phyloP scores from a whole-genome alignment of 2,888 invertebrate species.

The Elmis aenea region DNA sequence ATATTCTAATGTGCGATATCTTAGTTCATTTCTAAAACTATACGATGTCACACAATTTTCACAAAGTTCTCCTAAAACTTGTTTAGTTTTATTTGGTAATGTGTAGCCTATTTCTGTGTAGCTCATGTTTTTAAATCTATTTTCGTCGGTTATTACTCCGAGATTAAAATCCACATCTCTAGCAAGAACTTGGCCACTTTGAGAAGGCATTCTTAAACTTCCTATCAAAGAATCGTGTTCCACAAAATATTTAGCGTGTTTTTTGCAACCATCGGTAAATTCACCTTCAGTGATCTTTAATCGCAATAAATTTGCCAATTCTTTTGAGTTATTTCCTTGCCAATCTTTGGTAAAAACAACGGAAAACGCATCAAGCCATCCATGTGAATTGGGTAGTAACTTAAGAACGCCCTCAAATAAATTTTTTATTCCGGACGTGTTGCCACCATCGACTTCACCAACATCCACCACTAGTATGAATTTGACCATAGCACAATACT shows the following conservation, averaged over 20 bases:
- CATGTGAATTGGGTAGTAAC: conserved; percentile 4
- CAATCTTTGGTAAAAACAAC: conserved; percentile 9
- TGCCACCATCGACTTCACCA: conserved; percentile 3
- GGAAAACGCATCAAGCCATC: not conserved
- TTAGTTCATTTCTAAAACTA: too few relatives aligned
- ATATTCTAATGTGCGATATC: not conserved
- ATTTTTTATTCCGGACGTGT: conserved; percentile 5
- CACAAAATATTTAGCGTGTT: conserved; percentile 2
- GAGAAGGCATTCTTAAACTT: conserved; percentile 5
- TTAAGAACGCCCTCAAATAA: conserved; percentile 2
- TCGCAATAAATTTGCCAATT: conserved; percentile 1
- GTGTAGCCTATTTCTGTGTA: too few relatives aligned
- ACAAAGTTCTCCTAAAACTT: too few relatives aligned
- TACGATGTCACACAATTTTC: too few relatives aligned
- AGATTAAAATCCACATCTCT: conserved; percentile 1
- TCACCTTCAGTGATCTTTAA: conserved; percentile 3
- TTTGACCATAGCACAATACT: conserved; percentile 4
- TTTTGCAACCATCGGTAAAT: not conserved
- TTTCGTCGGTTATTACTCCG: too few relatives aligned
- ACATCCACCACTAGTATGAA: conserved; percentile 8
- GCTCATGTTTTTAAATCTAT: too few relatives aligned
- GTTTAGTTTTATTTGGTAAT: too few relatives aligned
- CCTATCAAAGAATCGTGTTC: conserved; percentile 1
- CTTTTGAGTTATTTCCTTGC: not conserved
- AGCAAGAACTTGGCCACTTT: not conserved